phyloP scores from a whole-genome alignment of 2,888 invertebrate genomes.

The Eremobia ochroleuca region DNA sequence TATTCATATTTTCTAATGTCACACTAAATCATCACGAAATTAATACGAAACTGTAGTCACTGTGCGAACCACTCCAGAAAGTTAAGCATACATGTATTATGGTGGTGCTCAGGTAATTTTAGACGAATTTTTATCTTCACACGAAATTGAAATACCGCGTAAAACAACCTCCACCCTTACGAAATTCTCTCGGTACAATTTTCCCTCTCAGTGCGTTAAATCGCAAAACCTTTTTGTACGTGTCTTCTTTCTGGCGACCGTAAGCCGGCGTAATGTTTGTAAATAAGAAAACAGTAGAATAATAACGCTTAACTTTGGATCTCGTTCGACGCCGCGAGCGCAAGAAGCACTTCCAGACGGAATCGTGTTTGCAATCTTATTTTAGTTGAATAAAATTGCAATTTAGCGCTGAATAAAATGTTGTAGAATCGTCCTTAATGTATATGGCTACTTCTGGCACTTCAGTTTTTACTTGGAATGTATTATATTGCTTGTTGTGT shows the following conservation, averaged over 20 bases:
- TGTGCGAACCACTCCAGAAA: not conserved
- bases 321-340: slow-evolving; percentile 63
- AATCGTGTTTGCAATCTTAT: slow-evolving; percentile 66
- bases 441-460: slow-evolving; percentile 47
- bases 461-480: slow-evolving; percentile 41
- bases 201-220: slow-evolving; percentile 71
- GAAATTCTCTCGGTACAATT: slow-evolving; percentile 65
- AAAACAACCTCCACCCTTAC: slow-evolving; percentile 25
- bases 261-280: slow-evolving; percentile 68
- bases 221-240: slow-evolving; percentile 70
- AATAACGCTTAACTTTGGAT: slow-evolving; percentile 68
- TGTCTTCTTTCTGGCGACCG: slow-evolving; percentile 62
- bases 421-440: slow-evolving; percentile 58
- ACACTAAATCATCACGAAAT: not conserved
- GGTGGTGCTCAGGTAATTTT: not conserved
- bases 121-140: not conserved
- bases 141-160: not conserved
- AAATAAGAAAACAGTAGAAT: slow-evolving; percentile 70
- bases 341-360: slow-evolving; percentile 62
- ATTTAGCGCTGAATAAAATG: slow-evolving; percentile 62
- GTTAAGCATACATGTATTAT: not conserved
- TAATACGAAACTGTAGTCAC: not conserved
- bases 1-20: not conserved
- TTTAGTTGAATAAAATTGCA: slow-evolving; percentile 66
- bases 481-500: slow-evolving; percentile 23